Percentiles rank a stretch among this genome's conserved stretches.
phyloP scores from a whole-genome alignment of 2,113 vertebrate species.

The Tragelaphus buxtoni region DNA sequence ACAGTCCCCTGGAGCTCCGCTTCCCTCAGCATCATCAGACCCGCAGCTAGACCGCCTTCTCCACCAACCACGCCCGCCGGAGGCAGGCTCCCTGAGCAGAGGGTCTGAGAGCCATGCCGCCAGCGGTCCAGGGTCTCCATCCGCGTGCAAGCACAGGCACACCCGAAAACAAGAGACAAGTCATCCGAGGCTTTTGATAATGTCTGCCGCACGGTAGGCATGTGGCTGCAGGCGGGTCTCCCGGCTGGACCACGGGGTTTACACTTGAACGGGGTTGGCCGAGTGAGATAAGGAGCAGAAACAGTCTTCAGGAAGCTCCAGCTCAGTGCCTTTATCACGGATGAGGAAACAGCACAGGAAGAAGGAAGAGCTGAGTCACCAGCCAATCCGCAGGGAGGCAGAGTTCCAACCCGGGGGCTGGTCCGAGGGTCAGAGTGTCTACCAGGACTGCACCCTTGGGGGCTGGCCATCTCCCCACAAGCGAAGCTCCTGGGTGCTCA shows the following conservation, averaged over 20 bases:
- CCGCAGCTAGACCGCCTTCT: background rate
- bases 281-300: background rate
- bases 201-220: accelerated
- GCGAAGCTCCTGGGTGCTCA: too few relatives aligned
- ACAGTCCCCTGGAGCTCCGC: accelerated
- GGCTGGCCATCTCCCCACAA: background rate
- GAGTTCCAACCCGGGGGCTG: background rate
- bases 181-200: background rate
- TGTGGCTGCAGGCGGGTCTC: background rate
- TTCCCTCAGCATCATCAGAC: background rate
- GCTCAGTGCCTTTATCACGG: background rate
- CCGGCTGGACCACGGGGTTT: accelerated
- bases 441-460: background rate
- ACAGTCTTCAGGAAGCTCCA: background rate
- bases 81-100: background rate
- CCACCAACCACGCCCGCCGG: background rate
- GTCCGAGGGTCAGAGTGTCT: background rate
- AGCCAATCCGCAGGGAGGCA: accelerated
- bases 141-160: accelerated
- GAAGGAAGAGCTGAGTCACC: background rate
- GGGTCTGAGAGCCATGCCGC: background rate
- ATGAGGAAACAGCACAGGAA: background rate
- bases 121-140: background rate
- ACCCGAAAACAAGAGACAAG: too few relatives aligned
- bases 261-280: background rate